A percentile compares a stretch with the other conserved stretches of the same genome.
Evolutionary conservation across 2,888 invertebrate species (phyloP).

Genomic region (Micoletzkya japonica): DNA sequence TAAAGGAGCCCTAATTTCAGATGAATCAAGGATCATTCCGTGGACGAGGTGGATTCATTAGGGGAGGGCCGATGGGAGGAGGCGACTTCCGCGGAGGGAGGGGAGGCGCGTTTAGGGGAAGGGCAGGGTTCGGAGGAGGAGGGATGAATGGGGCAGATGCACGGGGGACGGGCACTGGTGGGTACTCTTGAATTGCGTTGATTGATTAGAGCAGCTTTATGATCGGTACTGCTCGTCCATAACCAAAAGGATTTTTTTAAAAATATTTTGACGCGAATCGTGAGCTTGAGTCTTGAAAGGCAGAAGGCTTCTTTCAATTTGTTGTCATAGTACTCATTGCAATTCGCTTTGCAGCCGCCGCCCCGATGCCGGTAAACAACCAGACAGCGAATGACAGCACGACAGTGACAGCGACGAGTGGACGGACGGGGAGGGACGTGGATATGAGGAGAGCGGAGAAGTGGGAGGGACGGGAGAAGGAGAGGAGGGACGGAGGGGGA

Average conservation of each 20-base stretch:
- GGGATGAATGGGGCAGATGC: conserved; percentile 5
- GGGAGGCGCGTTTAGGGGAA: not conserved
- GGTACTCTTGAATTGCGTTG: too few species aligned
- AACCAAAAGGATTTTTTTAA: too few species aligned
- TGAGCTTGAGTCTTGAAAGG: not conserved
- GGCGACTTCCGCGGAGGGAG: conserved; percentile 9
- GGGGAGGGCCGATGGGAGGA: conserved; percentile 6
- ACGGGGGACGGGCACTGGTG: not conserved
- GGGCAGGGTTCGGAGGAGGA: conserved; percentile 17
- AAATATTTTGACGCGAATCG: too few species aligned
- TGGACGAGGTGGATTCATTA: not conserved
- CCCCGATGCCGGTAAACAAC: too few species aligned
- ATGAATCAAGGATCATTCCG: not conserved
- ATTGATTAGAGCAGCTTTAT: too few species aligned
- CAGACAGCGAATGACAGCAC: too few species aligned
- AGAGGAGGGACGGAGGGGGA: not conserved
- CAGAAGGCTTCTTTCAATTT: not conserved
- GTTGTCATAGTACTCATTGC: not conserved
- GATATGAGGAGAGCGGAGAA: not conserved
- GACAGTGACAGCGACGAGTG: not conserved
- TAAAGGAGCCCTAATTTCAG: not conserved
- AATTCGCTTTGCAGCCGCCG: conserved; percentile 1
- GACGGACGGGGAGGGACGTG: not conserved
- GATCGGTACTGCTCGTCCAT: too few species aligned
- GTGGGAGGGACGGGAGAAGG: conserved; percentile 12